Evolutionary conservation across 2,113 vertebrate genomes (phyloP), one percentile per base, ranked within the genome.

Genomic region (Tachysurus vachellii): DNA sequence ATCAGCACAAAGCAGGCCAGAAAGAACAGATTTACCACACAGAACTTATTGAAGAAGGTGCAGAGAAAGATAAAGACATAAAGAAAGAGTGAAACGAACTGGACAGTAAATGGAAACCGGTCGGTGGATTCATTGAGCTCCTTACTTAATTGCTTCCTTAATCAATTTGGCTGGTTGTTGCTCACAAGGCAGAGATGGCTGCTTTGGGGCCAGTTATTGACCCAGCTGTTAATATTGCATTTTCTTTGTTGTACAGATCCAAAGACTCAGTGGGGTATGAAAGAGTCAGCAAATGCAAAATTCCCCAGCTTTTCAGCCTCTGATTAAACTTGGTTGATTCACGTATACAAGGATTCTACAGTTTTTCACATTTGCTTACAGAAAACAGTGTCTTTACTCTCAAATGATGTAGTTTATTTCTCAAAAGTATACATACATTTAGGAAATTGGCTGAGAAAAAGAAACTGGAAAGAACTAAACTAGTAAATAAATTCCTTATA

Each of bases 61-160:
- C 73, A 42, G 86, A 87, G 75, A 85, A 76, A 85, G 75, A 88
- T 61, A 80, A 90, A 86, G 86, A 86, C 81, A 28, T 80, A 66
- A 42, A 71, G 47, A 28, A 82, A 56, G 17, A 85, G 75, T 59
- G 57, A 89, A 86, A 85, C 70, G 59, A 80, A 80, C 54, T 66
- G 62, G 54, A 81, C 54, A 59, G 68, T 88, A 77, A 79, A 89
- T 85, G 85, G 87, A 87, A 54, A 83, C 89, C 89, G 79, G 76
- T 90, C 80, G 83, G 89, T 90, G 89, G 93, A 91, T 92, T 91
- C 89, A 91, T 87, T 79, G 85, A 90, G 88, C 89, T 81, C 89
- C 89, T 88, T 91, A 85, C 90, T 93, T 94, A 93, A 94, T 94
- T 93, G 92, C 90, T 89, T 93, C 91, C 92, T 91, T 75, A 87